Conservation (phyloP, 2,113 vertebrate genomes). For the Calyptomena viridis region DNA sequence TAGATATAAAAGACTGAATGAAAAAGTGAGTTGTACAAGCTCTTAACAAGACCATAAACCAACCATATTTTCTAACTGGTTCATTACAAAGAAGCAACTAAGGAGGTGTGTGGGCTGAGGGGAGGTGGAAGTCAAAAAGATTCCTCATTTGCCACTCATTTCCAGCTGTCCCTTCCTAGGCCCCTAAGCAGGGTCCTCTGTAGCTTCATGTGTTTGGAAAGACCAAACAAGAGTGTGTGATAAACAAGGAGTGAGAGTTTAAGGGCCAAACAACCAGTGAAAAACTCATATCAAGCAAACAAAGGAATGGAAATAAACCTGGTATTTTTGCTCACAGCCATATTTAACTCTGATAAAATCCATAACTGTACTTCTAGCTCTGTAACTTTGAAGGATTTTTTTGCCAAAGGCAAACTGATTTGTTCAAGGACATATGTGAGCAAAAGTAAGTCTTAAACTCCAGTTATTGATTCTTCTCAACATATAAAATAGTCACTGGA, state of each 20-base stretch:
- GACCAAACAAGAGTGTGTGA: neutral
- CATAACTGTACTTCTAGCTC: neutral
- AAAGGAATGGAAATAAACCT: neutral
- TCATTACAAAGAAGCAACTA: neutral
- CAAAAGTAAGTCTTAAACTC: neutral
- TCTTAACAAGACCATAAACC: neutral
- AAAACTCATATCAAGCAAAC: neutral
- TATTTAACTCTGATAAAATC: neutral
- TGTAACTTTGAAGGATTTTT: neutral
- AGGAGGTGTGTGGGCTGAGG: neutral
- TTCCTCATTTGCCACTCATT: neutral
- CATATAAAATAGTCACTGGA: neutral
- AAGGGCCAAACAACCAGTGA: neutral
- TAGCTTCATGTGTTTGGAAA: neutral
- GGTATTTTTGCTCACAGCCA: neutral
- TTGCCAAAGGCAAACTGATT: neutral
- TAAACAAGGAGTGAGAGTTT: neutral
- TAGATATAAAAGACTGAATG: neutral
- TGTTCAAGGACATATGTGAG: neutral
- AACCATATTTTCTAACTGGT: neutral
- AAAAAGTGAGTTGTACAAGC: neutral
- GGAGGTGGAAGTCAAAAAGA: neutral
- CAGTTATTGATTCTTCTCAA: neutral
- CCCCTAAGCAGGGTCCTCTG: neutral
- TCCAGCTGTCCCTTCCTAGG: neutral